phyloP scores from a whole-genome alignment of 2,888 invertebrate genomes.

The Diaprepes abbreviatus region DNA sequence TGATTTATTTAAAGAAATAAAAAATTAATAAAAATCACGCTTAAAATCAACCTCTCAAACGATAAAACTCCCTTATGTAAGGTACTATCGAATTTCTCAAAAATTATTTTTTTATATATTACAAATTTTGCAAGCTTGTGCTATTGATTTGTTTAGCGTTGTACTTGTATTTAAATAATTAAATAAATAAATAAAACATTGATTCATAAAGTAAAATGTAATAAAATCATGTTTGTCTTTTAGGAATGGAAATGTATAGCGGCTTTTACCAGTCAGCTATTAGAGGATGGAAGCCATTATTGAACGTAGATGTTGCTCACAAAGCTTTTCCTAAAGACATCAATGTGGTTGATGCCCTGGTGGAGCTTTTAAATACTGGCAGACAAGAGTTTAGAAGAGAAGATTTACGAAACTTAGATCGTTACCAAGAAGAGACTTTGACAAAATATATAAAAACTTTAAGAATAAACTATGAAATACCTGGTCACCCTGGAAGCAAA shows the following conservation, averaged over 20 bases:
- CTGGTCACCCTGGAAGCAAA: slow-evolving; percentile 63
- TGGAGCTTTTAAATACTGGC: slow-evolving; percentile 41
- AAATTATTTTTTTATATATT: too few relatives aligned
- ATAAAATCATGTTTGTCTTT: slow-evolving; percentile 9
- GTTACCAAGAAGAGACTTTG: slow-evolving; percentile 50
- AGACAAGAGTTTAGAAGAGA: slow-evolving; percentile 27
- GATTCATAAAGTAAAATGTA: too few relatives aligned
- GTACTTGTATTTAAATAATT: not conserved
- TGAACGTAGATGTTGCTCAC: slow-evolving; percentile 92
- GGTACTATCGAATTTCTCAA: too few relatives aligned
- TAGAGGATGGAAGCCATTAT: slow-evolving; percentile 87
- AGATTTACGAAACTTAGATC: slow-evolving; percentile 43
- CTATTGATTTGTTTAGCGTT: too few relatives aligned
- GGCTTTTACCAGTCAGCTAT: slow-evolving; percentile 95
- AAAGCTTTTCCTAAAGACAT: slow-evolving; percentile 81
- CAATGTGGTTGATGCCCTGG: slow-evolving; percentile 65
- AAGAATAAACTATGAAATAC: slow-evolving; percentile 69
- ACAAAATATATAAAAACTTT: slow-evolving; percentile 53
- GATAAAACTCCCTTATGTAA: too few relatives aligned
- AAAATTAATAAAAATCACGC: too few relatives aligned
- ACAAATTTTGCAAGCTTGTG: too few relatives aligned
- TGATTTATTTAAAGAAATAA: too few relatives aligned
- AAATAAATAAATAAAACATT: not conserved
- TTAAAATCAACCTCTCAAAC: too few relatives aligned
- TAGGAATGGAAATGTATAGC: slow-evolving; percentile 90